Conservation (phyloP, 2,113 vertebrate species). For the Callorhinus ursinus region DNA sequence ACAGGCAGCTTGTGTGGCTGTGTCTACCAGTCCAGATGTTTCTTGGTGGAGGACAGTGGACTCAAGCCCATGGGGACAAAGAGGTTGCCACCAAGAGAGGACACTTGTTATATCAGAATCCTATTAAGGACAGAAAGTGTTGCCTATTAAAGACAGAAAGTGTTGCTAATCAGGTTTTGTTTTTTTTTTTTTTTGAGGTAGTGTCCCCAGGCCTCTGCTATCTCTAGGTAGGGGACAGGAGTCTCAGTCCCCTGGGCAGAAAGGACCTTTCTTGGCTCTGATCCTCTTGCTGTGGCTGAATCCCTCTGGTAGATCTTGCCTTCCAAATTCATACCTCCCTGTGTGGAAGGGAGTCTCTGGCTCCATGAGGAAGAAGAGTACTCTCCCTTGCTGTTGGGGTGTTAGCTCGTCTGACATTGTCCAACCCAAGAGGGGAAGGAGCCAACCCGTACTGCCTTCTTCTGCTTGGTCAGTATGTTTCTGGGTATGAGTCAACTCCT, state of each 20-base stretch:
- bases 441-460: not conserved
- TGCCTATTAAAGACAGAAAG: not conserved
- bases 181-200: accelerated
- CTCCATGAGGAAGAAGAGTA: not conserved
- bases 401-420: not conserved
- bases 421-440: not conserved
- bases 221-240: not conserved
- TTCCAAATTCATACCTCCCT: not conserved
- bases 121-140: not conserved
- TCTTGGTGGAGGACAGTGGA: not conserved
- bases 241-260: not conserved
- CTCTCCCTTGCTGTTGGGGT: not conserved
- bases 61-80: not conserved
- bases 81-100: not conserved
- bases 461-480: no score
- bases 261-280: not conserved
- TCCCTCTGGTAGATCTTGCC: not conserved
- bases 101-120: no score
- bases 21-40: not conserved
- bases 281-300: accelerated
- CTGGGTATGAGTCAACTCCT: not conserved
- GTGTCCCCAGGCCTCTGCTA: accelerated
- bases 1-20: not conserved
- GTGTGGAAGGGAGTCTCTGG: not conserved
- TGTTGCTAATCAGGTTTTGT: accelerated